Conservation (phyloP, 2,797 vertebrate genomes). For the Clamator glandarius region DNA sequence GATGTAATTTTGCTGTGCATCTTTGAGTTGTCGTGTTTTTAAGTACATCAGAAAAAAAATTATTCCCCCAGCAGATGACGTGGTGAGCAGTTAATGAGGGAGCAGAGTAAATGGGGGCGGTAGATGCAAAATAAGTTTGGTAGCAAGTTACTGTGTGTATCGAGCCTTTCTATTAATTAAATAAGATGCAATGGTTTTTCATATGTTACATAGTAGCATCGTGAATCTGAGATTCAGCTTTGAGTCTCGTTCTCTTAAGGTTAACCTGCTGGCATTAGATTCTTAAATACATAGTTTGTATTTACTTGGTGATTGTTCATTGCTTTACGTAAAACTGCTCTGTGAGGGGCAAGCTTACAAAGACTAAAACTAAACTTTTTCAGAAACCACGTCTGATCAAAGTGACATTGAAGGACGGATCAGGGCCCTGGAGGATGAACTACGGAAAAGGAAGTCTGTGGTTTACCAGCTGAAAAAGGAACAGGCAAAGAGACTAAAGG, state of each 20-base stretch:
- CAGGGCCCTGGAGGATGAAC: constrained; percentile 91
- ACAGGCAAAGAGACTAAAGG: constrained; percentile 93
- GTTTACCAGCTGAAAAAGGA: constrained; percentile 94
- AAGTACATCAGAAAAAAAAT: background rate
- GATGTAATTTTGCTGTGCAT: background rate
- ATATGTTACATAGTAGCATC: no score
- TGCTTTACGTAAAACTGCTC: background rate
- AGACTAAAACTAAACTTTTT: constrained; percentile 25
- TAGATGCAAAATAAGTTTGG: no score
- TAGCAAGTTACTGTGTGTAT: no score
- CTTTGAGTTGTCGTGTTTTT: background rate
- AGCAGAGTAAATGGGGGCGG: background rate
- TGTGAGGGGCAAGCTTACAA: background rate
- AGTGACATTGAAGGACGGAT: constrained; percentile 96
- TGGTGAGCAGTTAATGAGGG: background rate
- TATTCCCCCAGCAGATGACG: background rate
- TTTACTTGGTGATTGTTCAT: background rate
- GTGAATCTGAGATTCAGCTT: no score
- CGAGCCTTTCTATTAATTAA: no score
- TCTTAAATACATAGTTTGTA: background rate
- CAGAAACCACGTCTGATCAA: constrained; percentile 93
- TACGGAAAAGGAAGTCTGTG: constrained; percentile 90
- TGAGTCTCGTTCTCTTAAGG: background rate
- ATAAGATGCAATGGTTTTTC: no score
- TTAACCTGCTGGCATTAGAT: background rate